Base-by-base conservation (phyloP, 2,797 vertebrate genomes). In the Diplodus puntazzo region DNA sequence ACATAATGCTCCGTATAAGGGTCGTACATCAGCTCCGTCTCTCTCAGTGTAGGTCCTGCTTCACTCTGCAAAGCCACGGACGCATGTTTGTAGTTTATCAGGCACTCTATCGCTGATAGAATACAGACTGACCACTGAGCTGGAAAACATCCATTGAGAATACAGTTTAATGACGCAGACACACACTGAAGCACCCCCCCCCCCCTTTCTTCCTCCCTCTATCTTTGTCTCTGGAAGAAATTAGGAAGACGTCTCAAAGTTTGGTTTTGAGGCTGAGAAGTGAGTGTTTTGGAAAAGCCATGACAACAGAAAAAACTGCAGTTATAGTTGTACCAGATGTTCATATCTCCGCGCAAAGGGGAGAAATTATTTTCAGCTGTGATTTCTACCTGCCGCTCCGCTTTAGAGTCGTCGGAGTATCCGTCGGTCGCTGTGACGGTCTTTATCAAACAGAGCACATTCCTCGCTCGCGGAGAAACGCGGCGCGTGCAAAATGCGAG, bases 101-200 rank as follows among this genome's bases (percentile, higher is more conserved):
- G 60, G 58, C 69, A 79, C 77, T 82, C 68, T 69, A 70, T 87
- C 79, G 14, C 62, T 43, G 75, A 59, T 21, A 66, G 39, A 48
- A 69, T 52, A 73, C 87, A 84, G 75, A 71, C 54, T 17, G 69
- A 79, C 69, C 46, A 57, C 27, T 9, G 34, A 8, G 39, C 34
- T 78, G 65, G n/a, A 80, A 75, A 86, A 83, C 50, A 66, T 86
- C 80, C 82, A 60, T 11, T 16, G 59, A 53, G 80, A 59, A 77
- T 71, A 48, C 42, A 59, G 48, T 53, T 83, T 1, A 75, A 79
- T 72, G 57, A 84, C 73, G 43, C 62, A 17, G 39, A 77, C 25
- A 16, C 54, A 66, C 18, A 18, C 25, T 25, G 3, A 18, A 16
- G 10, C 46, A 53, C 20, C 11, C 20, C 39, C 57, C 16, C 2